A percentile compares a stretch with the other conserved stretches of the same genome.
Conservation (phyloP, 2,888 invertebrate species). For the Baronia brevicornis region DNA sequence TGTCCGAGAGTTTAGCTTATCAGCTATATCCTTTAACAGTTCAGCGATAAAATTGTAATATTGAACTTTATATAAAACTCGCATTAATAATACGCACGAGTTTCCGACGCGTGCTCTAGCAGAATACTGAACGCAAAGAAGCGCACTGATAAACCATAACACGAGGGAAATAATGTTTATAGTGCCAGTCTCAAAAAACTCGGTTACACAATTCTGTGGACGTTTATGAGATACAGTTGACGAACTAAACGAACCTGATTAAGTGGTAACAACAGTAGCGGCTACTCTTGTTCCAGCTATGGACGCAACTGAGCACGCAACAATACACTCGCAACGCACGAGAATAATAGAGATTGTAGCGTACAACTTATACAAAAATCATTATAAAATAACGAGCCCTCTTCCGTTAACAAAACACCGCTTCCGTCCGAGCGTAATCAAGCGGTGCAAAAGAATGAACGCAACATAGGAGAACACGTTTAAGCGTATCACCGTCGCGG, state of each 20-base stretch:
- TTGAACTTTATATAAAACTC: conserved; percentile 29
- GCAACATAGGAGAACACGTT: conserved; percentile 40
- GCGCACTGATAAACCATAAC: conserved; percentile 39
- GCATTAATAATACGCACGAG: conserved; percentile 36
- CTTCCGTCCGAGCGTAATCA: conserved; percentile 60
- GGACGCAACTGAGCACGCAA: conserved; percentile 63
- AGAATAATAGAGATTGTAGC: conserved; percentile 47
- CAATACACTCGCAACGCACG: conserved; percentile 59
- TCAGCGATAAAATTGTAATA: conserved; percentile 34
- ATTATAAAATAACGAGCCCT: conserved; percentile 44
- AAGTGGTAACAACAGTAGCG: conserved; percentile 48
- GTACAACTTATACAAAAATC: conserved; percentile 41
- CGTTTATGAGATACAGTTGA: conserved; percentile 39
- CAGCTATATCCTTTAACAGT: conserved; percentile 36
- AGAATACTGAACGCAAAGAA: conserved; percentile 40
- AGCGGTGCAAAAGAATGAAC: conserved; percentile 43
- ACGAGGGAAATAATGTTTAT: conserved; percentile 30
- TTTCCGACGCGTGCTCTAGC: conserved; percentile 30
- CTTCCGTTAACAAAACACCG: conserved; percentile 54
- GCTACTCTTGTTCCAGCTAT: conserved; percentile 65
- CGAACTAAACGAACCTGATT: conserved; percentile 31
- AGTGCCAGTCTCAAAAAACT: conserved; percentile 14
- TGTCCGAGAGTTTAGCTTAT: conserved; percentile 35
- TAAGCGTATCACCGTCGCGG: conserved; percentile 40
- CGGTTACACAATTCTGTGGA: conserved; percentile 43